phyloP scores from a whole-genome alignment of 2,888 invertebrate species.

The Drosophila testacea region DNA sequence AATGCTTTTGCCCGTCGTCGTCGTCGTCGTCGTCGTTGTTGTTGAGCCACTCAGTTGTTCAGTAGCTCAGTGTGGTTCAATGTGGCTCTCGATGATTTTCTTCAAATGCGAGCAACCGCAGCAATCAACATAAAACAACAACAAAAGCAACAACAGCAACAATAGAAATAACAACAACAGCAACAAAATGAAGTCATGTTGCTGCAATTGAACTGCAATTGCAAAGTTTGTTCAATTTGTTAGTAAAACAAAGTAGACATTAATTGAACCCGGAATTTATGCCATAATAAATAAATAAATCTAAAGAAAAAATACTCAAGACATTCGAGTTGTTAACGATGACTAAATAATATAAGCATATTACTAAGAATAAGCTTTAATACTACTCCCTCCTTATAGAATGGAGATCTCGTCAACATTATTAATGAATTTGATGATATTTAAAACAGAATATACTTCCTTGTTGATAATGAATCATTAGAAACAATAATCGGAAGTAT shows the following conservation, averaged over 20 bases:
- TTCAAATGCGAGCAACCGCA: constrained; percentile 66
- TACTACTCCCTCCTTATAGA: neutral
- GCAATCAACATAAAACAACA: constrained; percentile 43
- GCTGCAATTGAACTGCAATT: constrained; percentile 68
- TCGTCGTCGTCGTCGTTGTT: neutral
- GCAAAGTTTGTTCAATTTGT: constrained; percentile 73
- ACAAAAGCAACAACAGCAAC: constrained; percentile 23
- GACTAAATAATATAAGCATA: constrained; percentile 1
- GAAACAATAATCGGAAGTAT: too few relatives aligned
- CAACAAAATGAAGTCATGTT: constrained; percentile 71
- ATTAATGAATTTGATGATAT: neutral
- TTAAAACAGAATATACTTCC: too few relatives aligned
- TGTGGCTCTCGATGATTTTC: constrained; percentile 65
- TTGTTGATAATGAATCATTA: too few relatives aligned
- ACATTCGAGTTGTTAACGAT: neutral
- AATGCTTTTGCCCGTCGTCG: constrained; percentile 47
- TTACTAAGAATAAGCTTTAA: neutral
- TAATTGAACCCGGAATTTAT: constrained; percentile 72
- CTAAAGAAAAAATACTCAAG: neutral
- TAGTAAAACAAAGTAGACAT: constrained; percentile 72
- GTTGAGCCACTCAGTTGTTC: constrained; percentile 22
- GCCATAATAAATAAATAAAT: constrained; percentile 48
- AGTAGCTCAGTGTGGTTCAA: constrained; percentile 23
- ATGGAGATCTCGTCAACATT: neutral
- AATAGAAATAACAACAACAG: constrained; percentile 27